Evolutionary conservation across 2,113 vertebrate species (phyloP).

Genomic region (Corythornis cristatus): DNA sequence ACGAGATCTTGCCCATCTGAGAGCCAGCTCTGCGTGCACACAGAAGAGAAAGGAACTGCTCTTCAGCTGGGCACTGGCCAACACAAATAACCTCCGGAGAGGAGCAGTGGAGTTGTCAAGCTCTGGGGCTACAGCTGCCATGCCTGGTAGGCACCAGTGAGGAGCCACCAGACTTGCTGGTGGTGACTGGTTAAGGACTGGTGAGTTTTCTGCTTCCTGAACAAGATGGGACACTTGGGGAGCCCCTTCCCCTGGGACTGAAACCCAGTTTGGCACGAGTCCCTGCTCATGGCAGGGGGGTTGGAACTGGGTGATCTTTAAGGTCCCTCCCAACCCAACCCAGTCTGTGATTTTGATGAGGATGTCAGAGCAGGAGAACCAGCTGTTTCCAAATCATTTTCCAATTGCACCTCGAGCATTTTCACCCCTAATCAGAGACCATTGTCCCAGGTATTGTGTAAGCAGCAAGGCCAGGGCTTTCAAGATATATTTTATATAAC

Average conservation of each 20-base stretch:
- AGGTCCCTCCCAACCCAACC: no score
- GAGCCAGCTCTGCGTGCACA: background rate
- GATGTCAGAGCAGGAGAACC: background rate
- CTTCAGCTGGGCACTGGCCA: background rate
- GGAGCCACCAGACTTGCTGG: no score
- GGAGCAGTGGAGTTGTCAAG: background rate
- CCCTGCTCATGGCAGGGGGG: no score
- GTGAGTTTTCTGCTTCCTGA: background rate
- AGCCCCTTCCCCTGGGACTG: background rate
- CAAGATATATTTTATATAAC: background rate
- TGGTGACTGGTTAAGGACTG: background rate
- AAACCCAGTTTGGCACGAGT: background rate
- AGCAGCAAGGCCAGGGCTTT: background rate
- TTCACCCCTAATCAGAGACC: background rate
- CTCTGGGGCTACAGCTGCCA: background rate
- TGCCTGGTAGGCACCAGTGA: background rate
- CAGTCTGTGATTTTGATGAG: no score
- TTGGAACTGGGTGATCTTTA: no score
- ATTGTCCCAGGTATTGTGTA: background rate
- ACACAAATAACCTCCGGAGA: background rate
- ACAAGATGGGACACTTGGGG: background rate
- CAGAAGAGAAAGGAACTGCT: background rate
- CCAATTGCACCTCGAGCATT: background rate
- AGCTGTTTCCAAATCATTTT: rapidly evolving
- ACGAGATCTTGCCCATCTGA: background rate